Base-by-base conservation (phyloP, 2,113 vertebrate species). In the Rhombomys opimus region DNA sequence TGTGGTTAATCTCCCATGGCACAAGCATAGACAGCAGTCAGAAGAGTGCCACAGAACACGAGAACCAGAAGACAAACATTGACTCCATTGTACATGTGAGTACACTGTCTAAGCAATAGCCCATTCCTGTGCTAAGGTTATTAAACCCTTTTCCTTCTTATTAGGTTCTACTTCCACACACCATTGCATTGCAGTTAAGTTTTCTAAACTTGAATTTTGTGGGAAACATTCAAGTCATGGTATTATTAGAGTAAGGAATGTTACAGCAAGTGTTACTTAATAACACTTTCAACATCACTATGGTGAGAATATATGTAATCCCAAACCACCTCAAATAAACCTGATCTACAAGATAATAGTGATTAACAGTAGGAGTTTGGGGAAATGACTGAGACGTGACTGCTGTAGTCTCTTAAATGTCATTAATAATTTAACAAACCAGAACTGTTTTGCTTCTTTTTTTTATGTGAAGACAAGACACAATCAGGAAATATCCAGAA, bases 311-410 rank as follows among this genome's bases (percentile, higher is more conserved):
- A 0, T 50, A 35, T 76, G 1, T 77, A 23, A 52, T 32, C 32
- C 25, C 5, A 32, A 17, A 50, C 27, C 23, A 30, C 1, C 18
- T 12, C 3, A 50, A 85, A 84, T 50, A 65, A 0, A 35, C 4
- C 2, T 70, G 61, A 27, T 9, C 10, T 12, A 14, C 8, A 61
- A 20, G 1, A 7, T 27, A 2, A 73, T 23, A 23, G 7, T 2
- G 14, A 30, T 54, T 14, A 35, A 23, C 52, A 15, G 30, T 32
- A 23, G 9, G 30, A 1, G 2, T 5, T 46, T 72, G 41, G 14
- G 1, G 2, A 38, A 17, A 0, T 63, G 32, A 32, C 27, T 59
- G 41, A 50, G 18, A 2, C 1, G 20, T 35, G 14, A 25, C 11
- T 30, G 7, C 12, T 57, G 11, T 20, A 15, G 8, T 8, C 52